phyloP scores from a whole-genome alignment of 2,113 vertebrate genomes.

The Nothobranchius kuhntae region DNA sequence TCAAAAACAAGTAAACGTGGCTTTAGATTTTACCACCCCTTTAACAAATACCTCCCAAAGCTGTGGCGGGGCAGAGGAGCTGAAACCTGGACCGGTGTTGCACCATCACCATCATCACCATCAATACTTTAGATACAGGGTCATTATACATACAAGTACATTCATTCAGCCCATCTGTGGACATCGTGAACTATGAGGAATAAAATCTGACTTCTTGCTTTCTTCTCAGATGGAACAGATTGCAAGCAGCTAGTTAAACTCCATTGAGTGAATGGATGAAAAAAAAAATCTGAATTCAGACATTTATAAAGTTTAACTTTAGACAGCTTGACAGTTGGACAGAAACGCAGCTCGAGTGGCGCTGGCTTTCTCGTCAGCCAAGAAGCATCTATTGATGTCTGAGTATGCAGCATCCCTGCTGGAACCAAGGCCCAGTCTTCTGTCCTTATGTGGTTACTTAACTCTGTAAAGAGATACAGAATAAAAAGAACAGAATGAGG shows the following conservation, averaged over 20 bases:
- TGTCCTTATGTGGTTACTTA: conserved; percentile 57
- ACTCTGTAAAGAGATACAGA: conserved; percentile 48
- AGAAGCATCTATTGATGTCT: conserved; percentile 10
- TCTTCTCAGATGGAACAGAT: not conserved
- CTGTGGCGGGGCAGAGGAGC: no score
- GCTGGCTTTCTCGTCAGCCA: conserved; percentile 12
- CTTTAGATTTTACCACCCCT: no score
- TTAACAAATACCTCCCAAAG: no score
- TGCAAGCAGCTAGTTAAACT: conserved; percentile 12
- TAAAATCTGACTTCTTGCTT: conserved; percentile 12
- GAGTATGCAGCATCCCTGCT: conserved; percentile 12
- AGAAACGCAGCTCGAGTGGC: conserved; percentile 7
- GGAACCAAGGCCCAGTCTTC: conserved; percentile 22
- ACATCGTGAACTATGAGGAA: not conserved
- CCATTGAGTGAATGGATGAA: conserved; percentile 8
- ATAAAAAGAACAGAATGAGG: conserved; percentile 55
- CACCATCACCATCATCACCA: no score
- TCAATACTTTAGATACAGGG: no score
- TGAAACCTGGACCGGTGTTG: no score
- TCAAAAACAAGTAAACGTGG: no score
- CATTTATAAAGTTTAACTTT: conserved; percentile 7
- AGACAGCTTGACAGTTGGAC: conserved; percentile 20
- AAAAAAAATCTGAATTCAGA: conserved; percentile 6
- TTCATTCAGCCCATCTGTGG: no score
- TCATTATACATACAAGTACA: no score